Base-by-base conservation (phyloP, 2,113 vertebrate species). In the Clinocottus analis region DNA sequence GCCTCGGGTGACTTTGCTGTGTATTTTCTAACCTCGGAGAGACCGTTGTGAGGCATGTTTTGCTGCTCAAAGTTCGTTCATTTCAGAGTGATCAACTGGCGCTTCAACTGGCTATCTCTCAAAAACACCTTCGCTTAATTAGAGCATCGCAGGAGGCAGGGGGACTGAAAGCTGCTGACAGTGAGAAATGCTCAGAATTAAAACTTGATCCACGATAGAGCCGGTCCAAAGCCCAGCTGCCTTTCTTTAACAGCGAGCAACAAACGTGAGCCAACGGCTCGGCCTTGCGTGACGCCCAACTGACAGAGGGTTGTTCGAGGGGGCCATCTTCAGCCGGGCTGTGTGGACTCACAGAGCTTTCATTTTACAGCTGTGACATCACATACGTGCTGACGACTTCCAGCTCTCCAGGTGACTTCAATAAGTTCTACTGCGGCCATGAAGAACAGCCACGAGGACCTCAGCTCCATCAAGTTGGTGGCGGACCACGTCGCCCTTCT, bases 391-490 rank as follows among this genome's bases (percentile, higher is more conserved):
- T n/a, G 5, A 35, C 33, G 33, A 31, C 29, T 3, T 10, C 2
- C 41, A 70, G 64, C 60, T 75, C 53, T 68, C 31, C 58, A 72
- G 75, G 37, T 39, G 80, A 74, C 58, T 80, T 75, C 77, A 70
- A 78, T n/a, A 79, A 70, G 55, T 61, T 75, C 79, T 83, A 67
- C n/a, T n/a, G n/a, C n/a, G n/a, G n/a, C 66, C 59, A 12, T 79
- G 51, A 86, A 56, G 53, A 77, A 77, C 56, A 64, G 61, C 74
- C 53, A 33, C 45, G n/a, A 64, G 62, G 60, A 17, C 23, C 53
- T 49, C 56, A 23, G 73, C 62, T 66, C 33, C 71, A 77, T 65
- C 25, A 31, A 31, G 29, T 2, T 31, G 29, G 29, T n/a, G n/a
- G n/a, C n/a, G n/a, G n/a, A n/a, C n/a, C n/a, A n/a, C n/a, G n/a